These are phyloP conservation scores for Patella pellucida DNA, from an alignment of 2,888 invertebrate species.

Conservation along the genomic window DNA sequence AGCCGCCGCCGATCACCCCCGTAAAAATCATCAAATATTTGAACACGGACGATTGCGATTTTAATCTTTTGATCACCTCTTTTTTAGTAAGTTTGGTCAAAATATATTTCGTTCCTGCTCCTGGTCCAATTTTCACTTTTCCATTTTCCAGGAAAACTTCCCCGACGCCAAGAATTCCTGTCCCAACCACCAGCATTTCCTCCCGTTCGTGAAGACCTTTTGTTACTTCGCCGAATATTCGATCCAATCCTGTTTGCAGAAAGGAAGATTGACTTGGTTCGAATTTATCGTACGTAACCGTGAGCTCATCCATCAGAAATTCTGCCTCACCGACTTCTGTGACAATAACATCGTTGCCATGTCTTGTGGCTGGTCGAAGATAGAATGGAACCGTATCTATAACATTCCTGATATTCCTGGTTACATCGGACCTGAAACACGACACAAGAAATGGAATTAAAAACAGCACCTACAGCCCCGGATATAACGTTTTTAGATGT, in stretches of 20 bases:
- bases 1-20: conserved; percentile 75
- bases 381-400: conserved; percentile 86
- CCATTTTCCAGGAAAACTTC: conserved; percentile 79
- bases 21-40: conserved; percentile 75
- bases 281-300: conserved; percentile 86
- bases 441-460: no score
- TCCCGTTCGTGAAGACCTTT: conserved; percentile 90
- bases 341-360: conserved; percentile 79
- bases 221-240: conserved; percentile 84
- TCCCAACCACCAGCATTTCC: conserved; percentile 86
- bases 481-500: no score
- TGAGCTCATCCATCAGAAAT: conserved; percentile 79
- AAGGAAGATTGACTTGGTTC: conserved; percentile 83
- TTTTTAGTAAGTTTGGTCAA: conserved; percentile 85
- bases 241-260: conserved; percentile 86
- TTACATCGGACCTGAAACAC: conserved; percentile 79
- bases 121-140: conserved; percentile 78
- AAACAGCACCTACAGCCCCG: no score
- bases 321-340: conserved; percentile 80
- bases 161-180: conserved; percentile 85
- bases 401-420: conserved; percentile 83
- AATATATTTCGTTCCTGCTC: conserved; percentile 81
- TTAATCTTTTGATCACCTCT: conserved; percentile 81
- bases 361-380: conserved; percentile 67
- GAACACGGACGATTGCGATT: conserved; percentile 77